Percentiles rank a stretch among this genome's conserved stretches.
phyloP scores from a whole-genome alignment of 2,888 invertebrate genomes.

The Xestobium rufovillosum region DNA sequence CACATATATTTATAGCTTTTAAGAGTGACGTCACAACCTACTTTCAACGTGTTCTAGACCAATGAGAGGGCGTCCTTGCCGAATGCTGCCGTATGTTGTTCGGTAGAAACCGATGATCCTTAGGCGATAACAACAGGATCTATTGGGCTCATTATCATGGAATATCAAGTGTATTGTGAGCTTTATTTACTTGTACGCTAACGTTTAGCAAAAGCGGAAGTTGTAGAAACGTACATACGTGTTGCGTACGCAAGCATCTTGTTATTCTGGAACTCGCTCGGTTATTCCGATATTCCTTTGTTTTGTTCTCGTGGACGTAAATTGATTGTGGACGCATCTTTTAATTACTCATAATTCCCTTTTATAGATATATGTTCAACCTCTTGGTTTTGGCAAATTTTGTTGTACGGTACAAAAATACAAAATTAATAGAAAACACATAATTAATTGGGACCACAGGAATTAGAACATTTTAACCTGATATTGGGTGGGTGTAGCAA shows the following conservation, averaged over 20 bases:
- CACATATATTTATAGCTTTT: slow-evolving; percentile 40
- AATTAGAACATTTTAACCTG: too few species aligned
- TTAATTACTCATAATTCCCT: too few species aligned
- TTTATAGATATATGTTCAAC: too few species aligned
- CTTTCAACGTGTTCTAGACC: slow-evolving; percentile 46
- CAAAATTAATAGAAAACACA: too few species aligned
- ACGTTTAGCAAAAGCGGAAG: slow-evolving; percentile 40
- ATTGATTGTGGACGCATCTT: too few species aligned
- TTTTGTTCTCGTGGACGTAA: too few species aligned
- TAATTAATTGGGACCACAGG: too few species aligned
- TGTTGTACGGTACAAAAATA: too few species aligned
- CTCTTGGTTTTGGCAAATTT: too few species aligned
- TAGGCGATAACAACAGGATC: slow-evolving; percentile 34
- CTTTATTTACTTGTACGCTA: slow-evolving; percentile 35
- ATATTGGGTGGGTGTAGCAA: too few species aligned
- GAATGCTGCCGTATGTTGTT: slow-evolving; percentile 30
- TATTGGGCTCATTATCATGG: slow-evolving; percentile 33
- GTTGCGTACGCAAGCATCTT: slow-evolving; percentile 39
- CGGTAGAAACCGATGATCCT: slow-evolving; percentile 34
- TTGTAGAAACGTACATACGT: slow-evolving; percentile 37
- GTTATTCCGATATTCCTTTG: slow-evolving; percentile 40
- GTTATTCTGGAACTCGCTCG: too few species aligned
- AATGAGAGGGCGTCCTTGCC: slow-evolving; percentile 43
- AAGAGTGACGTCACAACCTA: slow-evolving; percentile 50
- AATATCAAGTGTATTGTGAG: slow-evolving; percentile 31